A percentile compares a stretch with the other conserved stretches of the same genome.
phyloP scores from a whole-genome alignment of 2,797 vertebrate genomes.

The Rhincodon typus region DNA sequence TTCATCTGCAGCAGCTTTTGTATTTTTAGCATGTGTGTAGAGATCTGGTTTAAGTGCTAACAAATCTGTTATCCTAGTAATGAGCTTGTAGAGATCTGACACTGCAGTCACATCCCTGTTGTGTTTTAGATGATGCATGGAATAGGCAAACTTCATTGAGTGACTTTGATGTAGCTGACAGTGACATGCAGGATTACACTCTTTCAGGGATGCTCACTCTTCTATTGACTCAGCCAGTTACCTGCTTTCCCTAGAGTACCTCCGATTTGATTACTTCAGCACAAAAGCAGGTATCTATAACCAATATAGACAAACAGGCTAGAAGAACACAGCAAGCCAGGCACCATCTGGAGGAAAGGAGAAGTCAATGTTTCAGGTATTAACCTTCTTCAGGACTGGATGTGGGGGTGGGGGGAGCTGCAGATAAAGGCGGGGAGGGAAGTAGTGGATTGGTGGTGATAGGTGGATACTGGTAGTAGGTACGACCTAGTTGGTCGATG shows the following conservation, averaged over 20 bases:
- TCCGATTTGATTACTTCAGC: not conserved
- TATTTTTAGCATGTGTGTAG: not conserved
- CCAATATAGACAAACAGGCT: not conserved
- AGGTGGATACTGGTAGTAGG: too few species aligned
- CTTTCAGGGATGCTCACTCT: too few species aligned
- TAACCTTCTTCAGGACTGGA: too few species aligned
- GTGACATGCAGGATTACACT: not conserved
- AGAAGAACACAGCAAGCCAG: too few species aligned
- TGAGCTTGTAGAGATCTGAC: not conserved
- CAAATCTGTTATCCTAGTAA: not conserved
- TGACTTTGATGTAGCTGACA: not conserved
- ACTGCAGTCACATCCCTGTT: not conserved
- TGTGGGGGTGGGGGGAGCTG: too few species aligned
- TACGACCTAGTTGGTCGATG: too few species aligned
- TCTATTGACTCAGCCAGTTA: not conserved
- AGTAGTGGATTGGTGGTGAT: too few species aligned
- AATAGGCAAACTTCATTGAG: not conserved
- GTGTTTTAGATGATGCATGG: not conserved
- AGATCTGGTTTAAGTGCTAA: not conserved
- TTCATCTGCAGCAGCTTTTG: not conserved
- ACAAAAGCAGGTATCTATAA: not conserved
- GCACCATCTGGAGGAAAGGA: too few species aligned
- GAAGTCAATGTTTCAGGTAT: too few species aligned
- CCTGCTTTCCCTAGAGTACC: not conserved
- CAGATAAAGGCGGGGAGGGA: too few species aligned